Evolutionary conservation across 2,113 vertebrate genomes (phyloP).

Genomic region (Apteryx owenii): DNA sequence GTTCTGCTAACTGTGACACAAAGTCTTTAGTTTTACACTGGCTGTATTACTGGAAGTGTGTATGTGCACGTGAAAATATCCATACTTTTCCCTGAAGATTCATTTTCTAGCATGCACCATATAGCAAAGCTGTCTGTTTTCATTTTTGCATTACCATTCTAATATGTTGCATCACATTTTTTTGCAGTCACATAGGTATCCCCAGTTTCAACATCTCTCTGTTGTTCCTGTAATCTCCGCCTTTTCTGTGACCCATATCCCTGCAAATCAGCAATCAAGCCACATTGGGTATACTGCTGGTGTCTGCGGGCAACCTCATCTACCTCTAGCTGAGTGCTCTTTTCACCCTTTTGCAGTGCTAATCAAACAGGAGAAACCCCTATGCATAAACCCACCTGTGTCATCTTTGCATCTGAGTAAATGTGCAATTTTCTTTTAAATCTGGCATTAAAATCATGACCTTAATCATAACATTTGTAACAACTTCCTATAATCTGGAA

Average conservation of each 20-base stretch:
- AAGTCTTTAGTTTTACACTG: neutral
- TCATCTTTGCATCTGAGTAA: neutral
- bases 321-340: neutral
- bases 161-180: neutral
- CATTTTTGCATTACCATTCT: neutral
- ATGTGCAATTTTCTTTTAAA: neutral
- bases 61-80: neutral
- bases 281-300: neutral
- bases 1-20: neutral
- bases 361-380: neutral
- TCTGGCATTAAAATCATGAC: neutral
- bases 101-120: neutral
- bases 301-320: constrained; percentile 59
- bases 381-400: neutral
- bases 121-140: neutral
- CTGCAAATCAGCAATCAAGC: neutral
- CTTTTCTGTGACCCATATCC: neutral
- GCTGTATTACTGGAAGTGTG: neutral
- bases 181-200: neutral
- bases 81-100: neutral
- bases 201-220: constrained; percentile 12
- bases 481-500: neutral
- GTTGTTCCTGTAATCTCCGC: constrained; percentile 11
- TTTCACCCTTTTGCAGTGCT: constrained; percentile 7
- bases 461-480: neutral